Base-by-base conservation (phyloP, 2,113 vertebrate genomes). In the Trematocara macrostoma region DNA sequence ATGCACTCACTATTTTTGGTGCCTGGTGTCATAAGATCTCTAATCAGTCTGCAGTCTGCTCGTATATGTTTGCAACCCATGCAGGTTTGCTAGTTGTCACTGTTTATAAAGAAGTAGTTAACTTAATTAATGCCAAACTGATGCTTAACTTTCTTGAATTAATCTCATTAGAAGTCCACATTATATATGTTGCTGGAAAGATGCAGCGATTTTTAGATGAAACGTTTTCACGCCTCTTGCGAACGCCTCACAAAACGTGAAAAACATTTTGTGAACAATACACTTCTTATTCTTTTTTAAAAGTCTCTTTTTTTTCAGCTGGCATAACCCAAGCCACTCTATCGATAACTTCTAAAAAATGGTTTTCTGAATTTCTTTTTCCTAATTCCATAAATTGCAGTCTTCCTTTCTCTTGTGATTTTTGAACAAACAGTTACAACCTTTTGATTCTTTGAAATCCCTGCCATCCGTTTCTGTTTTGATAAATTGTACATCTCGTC, bases 401-500 rank as follows among this genome's bases (percentile, higher is more conserved):
- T 85, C 88, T 79, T 86, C 69, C 76, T 88, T 93, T 80, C 85
- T 88, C 85, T 78, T 76, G 81, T 85, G 86, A 82, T 86, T 71
- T 85, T 78, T 83, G 87, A 95, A 93, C 93, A 95, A 96, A 95
- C 95, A 92, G 87, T 94, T 95, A 89, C 83, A 83, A 88, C 92
- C 91, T 89, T 76, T 85, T 78, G 88, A 90, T 93, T 92, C 88
- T 89, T 89, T 89, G 83, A 92, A 94, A 92, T 88, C 88, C 89
- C 90, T 67, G 84, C 88, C 91, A 91, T 88, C 86, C 90, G 84
- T 92, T 94, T 96, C 91, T 94, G 92, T 96, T 94, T 92, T 91
- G 92, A 92, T 95, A 95, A 95, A 95, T 95, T 94, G 95, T 94
- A 95, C 95, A 94, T 96, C 93, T 94, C 84, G 90, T 95, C 92